A percentile compares a stretch with the other conserved stretches of the same genome.
Evolutionary conservation across 2,113 vertebrate species (phyloP).

Genomic region (Eubucco bourcierii): DNA sequence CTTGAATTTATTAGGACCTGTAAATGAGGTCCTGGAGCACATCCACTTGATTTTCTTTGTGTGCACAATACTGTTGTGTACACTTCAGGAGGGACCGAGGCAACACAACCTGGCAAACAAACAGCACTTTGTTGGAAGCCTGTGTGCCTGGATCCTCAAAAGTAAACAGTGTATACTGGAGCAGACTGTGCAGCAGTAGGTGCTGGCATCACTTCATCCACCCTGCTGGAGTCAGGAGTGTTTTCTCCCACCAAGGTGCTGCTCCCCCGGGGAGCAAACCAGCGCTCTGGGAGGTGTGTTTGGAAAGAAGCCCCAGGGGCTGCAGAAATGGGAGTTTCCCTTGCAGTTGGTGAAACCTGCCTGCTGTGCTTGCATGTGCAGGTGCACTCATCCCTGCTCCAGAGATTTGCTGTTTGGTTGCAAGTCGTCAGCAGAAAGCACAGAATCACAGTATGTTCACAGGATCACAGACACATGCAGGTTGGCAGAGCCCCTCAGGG

Average conservation of each 20-base stretch:
- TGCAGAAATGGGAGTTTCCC: accelerated
- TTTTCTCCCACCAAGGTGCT: background rate
- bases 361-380: background rate
- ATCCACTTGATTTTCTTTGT: background rate
- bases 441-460: too few relatives aligned
- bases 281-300: accelerated
- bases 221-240: background rate
- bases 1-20: background rate
- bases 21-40: accelerated
- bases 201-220: background rate
- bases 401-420: background rate
- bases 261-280: background rate
- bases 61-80: background rate
- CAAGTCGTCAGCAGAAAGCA: background rate
- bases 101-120: background rate
- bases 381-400: background rate
- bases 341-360: background rate
- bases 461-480: too few relatives aligned
- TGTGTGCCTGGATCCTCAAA: background rate
- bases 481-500: too few relatives aligned
- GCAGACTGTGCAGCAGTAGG: background rate
- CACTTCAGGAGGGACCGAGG: background rate
- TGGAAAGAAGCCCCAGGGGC: background rate
- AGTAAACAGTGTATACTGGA: background rate
- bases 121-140: background rate